These are phyloP conservation scores for Brachypalpus laphriformis DNA, from an alignment of 2,888 invertebrate species.

Conservation along the genomic window DNA sequence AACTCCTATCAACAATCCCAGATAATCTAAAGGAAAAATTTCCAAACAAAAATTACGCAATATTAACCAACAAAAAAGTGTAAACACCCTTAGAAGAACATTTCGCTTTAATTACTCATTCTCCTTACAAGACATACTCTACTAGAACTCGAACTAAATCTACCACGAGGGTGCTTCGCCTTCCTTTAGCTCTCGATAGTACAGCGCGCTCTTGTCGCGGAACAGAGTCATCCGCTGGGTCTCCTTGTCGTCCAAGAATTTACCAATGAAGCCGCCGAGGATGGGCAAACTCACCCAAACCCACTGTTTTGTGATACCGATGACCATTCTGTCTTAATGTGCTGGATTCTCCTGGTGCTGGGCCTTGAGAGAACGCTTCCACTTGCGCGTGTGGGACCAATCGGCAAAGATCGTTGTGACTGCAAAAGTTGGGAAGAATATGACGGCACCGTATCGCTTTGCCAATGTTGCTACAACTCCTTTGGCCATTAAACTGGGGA, in stretches of 20 bases:
- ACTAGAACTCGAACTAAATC: constrained; percentile 18
- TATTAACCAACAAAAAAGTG: constrained; percentile 17
- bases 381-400: constrained; percentile 88
- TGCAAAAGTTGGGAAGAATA: constrained; percentile 87
- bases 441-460: constrained; percentile 87
- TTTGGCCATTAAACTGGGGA: constrained; percentile 77
- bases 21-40: too few relatives aligned
- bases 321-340: constrained; percentile 75
- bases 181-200: constrained; percentile 86
- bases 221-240: constrained; percentile 88
- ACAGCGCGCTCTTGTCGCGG: constrained; percentile 91
- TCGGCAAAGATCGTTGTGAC: constrained; percentile 87
- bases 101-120: constrained; percentile 62
- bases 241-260: constrained; percentile 87
- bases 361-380: constrained; percentile 84
- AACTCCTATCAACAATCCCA: too few relatives aligned
- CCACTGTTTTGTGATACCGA: constrained; percentile 85
- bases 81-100: constrained; percentile 21
- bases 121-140: constrained; percentile 22
- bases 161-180: constrained; percentile 90
- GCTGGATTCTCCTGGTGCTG: constrained; percentile 78
- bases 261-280: constrained; percentile 85
- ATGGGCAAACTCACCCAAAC: constrained; percentile 84
- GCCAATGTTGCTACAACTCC: constrained; percentile 82
- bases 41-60: constrained; percentile 28